Conservation (phyloP, 2,113 vertebrate species). For the Semnopithecus entellus region DNA sequence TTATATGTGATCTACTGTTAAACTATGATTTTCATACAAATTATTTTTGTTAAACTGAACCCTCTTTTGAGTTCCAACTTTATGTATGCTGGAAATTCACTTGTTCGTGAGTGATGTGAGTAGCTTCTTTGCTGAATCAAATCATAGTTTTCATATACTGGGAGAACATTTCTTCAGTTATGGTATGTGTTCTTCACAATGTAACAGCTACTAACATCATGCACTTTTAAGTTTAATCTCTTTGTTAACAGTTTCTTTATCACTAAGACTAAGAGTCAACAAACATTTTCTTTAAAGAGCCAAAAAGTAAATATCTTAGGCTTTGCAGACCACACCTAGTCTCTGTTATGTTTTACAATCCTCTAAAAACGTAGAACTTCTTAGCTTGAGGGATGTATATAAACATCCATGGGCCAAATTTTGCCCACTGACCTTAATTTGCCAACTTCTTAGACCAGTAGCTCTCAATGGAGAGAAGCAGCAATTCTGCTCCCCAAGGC, state of each 20-base stretch:
- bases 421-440: neutral
- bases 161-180: neutral
- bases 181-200: neutral
- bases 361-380: neutral
- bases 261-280: neutral
- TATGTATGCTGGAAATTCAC: neutral
- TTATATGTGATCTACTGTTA: neutral
- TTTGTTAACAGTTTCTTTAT: neutral
- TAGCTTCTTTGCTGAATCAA: neutral
- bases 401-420: neutral
- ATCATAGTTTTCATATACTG: neutral
- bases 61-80: neutral
- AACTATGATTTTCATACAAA: neutral
- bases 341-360: neutral
- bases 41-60: neutral
- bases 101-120: neutral
- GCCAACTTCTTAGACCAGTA: neutral
- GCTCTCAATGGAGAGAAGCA: neutral
- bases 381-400: neutral
- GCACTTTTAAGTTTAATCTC: neutral
- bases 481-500: neutral
- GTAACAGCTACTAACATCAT: neutral
- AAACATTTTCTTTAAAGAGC: neutral
- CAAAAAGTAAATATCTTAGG: slow-evolving; percentile 17
- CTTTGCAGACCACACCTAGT: neutral